Conservation (phyloP, 2,113 vertebrate species). For the Aramus guarauna region DNA sequence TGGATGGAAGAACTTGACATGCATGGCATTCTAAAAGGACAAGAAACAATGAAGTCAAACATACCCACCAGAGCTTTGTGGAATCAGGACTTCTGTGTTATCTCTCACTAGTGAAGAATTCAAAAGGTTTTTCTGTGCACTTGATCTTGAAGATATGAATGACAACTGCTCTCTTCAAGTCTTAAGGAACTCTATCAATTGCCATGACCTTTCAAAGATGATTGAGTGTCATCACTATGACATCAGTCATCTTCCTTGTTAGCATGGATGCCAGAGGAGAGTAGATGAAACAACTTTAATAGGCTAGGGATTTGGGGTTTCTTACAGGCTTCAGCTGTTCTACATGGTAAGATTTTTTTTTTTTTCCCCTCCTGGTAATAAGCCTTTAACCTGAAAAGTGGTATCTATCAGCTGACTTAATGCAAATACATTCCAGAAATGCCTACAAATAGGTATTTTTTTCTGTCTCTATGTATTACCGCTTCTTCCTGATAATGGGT, state of each 20-base stretch:
- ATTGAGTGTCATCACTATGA: neutral
- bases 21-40: neutral
- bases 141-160: neutral
- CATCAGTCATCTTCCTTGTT: neutral
- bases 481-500: neutral
- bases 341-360: neutral
- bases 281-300: neutral
- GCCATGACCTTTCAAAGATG: neutral
- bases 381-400: neutral
- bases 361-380: neutral
- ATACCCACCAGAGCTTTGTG: neutral
- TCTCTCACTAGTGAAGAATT: neutral
- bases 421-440: neutral
- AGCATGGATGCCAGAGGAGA: neutral
- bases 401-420: neutral
- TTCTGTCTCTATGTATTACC: neutral
- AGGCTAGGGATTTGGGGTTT: neutral
- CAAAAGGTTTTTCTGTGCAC: neutral
- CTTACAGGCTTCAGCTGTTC: neutral
- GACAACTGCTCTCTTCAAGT: neutral
- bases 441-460: neutral
- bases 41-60: neutral
- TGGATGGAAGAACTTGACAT: neutral
- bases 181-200: neutral
- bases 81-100: neutral